Percentiles rank a stretch among this genome's conserved stretches.
These are phyloP conservation scores for Chlorops oryzae DNA, from an alignment of 1,140 invertebrate species.

Conservation along the genomic window DNA sequence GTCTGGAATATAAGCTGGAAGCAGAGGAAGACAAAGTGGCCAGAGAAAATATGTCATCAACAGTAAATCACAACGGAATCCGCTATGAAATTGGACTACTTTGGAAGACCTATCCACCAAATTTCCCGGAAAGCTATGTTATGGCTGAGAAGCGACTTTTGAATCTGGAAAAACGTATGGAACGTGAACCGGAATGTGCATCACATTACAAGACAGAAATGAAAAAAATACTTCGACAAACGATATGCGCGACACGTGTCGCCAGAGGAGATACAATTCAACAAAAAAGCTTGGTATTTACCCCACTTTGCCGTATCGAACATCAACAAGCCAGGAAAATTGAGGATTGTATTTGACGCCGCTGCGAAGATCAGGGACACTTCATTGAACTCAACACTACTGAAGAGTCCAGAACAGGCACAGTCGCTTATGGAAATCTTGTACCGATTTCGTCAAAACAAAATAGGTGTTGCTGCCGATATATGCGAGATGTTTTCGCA, in stretches of 20 bases:
- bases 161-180: slow-evolving; percentile 12
- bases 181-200: slow-evolving; percentile 6
- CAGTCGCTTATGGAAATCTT: slow-evolving; percentile 28
- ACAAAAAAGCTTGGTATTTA: slow-evolving; percentile 26
- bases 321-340: slow-evolving; percentile 27
- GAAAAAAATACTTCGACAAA: slow-evolving; percentile 13
- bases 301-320: slow-evolving; percentile 32
- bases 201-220: slow-evolving; percentile 15
- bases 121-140: slow-evolving; percentile 8
- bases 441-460: slow-evolving; percentile 29
- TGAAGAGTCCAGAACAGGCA: slow-evolving; percentile 29
- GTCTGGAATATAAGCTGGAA: neutral
- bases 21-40: slow-evolving; percentile 1
- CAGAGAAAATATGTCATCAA: neutral
- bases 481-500: slow-evolving; percentile 46
- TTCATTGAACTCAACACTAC: slow-evolving; percentile 25
- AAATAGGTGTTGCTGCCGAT: slow-evolving; percentile 29
- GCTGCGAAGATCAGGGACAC: slow-evolving; percentile 19
- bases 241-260: slow-evolving; percentile 17
- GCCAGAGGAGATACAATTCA: neutral
- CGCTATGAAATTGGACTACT: slow-evolving; percentile 17
- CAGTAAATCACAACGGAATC: neutral
- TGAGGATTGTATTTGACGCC: slow-evolving; percentile 30
- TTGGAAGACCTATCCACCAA: slow-evolving; percentile 11
- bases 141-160: slow-evolving; percentile 9